Evolutionary conservation across 2,888 invertebrate species (phyloP).

Genomic region (Synergus japonicus): DNA sequence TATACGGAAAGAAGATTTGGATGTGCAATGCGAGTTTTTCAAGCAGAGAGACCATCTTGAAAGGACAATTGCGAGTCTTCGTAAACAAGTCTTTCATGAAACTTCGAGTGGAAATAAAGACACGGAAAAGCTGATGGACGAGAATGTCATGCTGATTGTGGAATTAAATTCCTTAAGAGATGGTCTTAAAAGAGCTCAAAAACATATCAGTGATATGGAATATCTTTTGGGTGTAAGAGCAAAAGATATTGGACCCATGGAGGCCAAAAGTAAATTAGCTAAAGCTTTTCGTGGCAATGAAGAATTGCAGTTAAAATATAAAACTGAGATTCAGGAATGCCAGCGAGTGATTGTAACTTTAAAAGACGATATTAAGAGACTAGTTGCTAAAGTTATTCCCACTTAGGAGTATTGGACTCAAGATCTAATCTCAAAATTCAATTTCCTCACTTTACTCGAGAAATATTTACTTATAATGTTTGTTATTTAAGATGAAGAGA

Average conservation of each 20-base stretch:
- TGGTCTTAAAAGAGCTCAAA: slow-evolving; percentile 83
- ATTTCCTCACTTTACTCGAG: too few relatives aligned
- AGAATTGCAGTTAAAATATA: slow-evolving; percentile 81
- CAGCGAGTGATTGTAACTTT: slow-evolving; percentile 77
- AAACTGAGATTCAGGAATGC: slow-evolving; percentile 73
- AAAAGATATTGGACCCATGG: slow-evolving; percentile 80
- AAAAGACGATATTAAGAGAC: slow-evolving; percentile 76
- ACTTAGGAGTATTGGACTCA: background rate
- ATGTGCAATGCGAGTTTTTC: slow-evolving; percentile 86
- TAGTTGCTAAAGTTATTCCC: slow-evolving; percentile 15
- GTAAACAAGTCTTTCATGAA: slow-evolving; percentile 76
- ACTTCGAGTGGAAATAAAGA: slow-evolving; percentile 37
- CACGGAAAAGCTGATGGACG: slow-evolving; percentile 79
- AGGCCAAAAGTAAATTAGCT: slow-evolving; percentile 83
- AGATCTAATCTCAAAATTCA: background rate
- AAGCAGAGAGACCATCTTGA: slow-evolving; percentile 91
- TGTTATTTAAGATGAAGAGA: too few relatives aligned
- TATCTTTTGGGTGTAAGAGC: slow-evolving; percentile 83
- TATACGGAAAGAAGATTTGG: slow-evolving; percentile 84
- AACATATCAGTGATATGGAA: slow-evolving; percentile 85
- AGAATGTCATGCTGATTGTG: slow-evolving; percentile 87
- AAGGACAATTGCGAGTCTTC: slow-evolving; percentile 78
- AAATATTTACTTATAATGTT: too few relatives aligned
- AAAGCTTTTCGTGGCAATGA: slow-evolving; percentile 82
- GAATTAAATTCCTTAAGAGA: slow-evolving; percentile 88